phyloP scores from a whole-genome alignment of 2,113 vertebrate genomes.

The Phycodurus eques region DNA sequence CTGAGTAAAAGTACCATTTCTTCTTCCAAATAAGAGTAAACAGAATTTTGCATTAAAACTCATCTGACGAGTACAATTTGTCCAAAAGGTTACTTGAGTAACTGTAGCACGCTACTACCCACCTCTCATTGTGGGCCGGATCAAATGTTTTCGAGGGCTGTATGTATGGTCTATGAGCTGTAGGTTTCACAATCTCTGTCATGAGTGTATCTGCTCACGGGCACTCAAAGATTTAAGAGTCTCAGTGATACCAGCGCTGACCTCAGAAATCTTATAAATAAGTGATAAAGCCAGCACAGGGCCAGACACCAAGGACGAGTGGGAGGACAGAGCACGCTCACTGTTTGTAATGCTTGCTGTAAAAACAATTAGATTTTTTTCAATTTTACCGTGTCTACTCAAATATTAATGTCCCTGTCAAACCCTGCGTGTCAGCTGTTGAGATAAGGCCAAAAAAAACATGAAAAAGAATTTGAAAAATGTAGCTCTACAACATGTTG shows the following conservation, averaged over 20 bases:
- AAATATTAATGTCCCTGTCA: background rate
- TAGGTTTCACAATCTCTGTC: background rate
- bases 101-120: too few relatives aligned
- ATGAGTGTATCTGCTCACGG: background rate
- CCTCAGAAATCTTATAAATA: constrained; percentile 50
- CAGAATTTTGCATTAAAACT: too few relatives aligned
- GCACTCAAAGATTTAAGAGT: constrained; percentile 5
- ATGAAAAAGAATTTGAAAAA: background rate
- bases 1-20: too few relatives aligned
- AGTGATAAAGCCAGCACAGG: constrained; percentile 48
- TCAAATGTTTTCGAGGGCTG: background rate
- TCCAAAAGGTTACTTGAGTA: too few relatives aligned
- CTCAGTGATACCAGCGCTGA: constrained; percentile 22
- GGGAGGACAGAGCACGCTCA: constrained; percentile 51
- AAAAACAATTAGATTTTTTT: background rate
- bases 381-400: background rate
- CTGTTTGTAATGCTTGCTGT: constrained; percentile 21
- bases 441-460: background rate
- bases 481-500: background rate
- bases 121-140: background rate
- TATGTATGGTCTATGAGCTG: background rate
- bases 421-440: background rate
- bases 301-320: constrained; percentile 25
- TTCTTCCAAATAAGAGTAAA: too few relatives aligned
- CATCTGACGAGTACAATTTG: too few relatives aligned